These are phyloP conservation scores for Phalera bucephala DNA, from an alignment of 2,888 invertebrate species.

Conservation along the genomic window DNA sequence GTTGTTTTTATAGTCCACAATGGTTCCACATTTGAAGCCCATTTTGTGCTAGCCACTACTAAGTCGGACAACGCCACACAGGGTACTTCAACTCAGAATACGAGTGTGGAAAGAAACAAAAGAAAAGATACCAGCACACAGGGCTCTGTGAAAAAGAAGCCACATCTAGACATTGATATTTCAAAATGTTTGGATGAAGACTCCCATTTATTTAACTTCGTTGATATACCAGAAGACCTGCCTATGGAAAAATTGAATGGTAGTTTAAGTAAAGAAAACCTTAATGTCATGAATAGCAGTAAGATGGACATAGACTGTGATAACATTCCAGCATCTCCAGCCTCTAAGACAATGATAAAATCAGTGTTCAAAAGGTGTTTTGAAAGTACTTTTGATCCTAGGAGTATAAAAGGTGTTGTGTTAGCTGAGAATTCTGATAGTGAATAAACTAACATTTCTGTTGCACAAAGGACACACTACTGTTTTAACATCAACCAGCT, in stretches of 20 bases:
- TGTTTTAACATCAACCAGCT: background rate
- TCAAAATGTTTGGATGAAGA: slow-evolving; percentile 73
- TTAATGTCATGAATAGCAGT: slow-evolving; percentile 14
- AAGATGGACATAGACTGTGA: slow-evolving; percentile 57
- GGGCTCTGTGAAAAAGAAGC: slow-evolving; percentile 59
- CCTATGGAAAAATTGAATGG: slow-evolving; percentile 25
- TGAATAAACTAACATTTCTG: slow-evolving; percentile 47
- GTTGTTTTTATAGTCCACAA: slow-evolving; percentile 89
- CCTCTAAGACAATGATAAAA: slow-evolving; percentile 82
- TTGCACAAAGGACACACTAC: background rate
- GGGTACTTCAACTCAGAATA: slow-evolving; percentile 64
- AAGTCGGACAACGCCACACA: slow-evolving; percentile 80
- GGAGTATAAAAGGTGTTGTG: slow-evolving; percentile 81
- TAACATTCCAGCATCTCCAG: slow-evolving; percentile 83
- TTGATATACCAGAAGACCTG: slow-evolving; percentile 64
- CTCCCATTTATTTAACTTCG: slow-evolving; percentile 73
- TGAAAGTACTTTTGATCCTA: slow-evolving; percentile 87
- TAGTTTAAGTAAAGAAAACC: slow-evolving; percentile 25
- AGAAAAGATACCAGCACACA: slow-evolving; percentile 45
- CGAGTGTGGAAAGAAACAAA: slow-evolving; percentile 53
- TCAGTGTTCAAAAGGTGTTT: slow-evolving; percentile 89
- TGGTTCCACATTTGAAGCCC: slow-evolving; percentile 88
- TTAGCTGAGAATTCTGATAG: slow-evolving; percentile 89
- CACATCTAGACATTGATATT: slow-evolving; percentile 61
- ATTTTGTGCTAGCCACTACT: slow-evolving; percentile 91